Base-by-base conservation (phyloP, 2,888 invertebrate species). In the Lithophane semibrunnea region DNA sequence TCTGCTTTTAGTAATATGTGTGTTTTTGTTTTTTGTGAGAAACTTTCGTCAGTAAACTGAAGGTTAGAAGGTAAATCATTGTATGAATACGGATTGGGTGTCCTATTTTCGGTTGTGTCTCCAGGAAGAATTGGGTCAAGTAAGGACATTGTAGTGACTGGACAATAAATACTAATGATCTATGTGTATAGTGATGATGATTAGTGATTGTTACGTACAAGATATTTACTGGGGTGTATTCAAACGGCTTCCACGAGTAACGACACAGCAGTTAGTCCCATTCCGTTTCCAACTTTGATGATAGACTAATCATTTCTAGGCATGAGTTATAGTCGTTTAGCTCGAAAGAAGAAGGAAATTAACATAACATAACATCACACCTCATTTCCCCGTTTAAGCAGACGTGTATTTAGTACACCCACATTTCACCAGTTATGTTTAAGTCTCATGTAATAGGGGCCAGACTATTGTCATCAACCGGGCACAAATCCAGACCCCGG, bases 1-100 rank as follows among this genome's bases (percentile, higher is more conserved):
- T 84, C 77, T 80, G 71, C 77, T 76, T 80, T 88, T 76, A 77
- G 85, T 86, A 86, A 83, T 85, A 82, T 86, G 80, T 83, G 80
- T 88, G 80, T 85, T 87, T 85, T 88, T 87, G 83, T 88, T 88
- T 88, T 84, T 88, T 82, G 69, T 69, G 13, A 65, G 74, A 72
- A 83, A 75, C 86, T 82, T 79, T 82, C 77, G 70, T 85, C 82
- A 82, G 86, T 80, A 69, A 21, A 77, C n/a, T 75, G 85, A 88
- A 87, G 87, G 87, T 74, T 73, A 69, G 75, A 82, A 82, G 83
- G 84, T 84, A 86, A 86, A 84, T 84, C 84, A 83, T 79, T 86
- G 61, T 58, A n/a, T 66, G 70, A 37, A 72, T 68, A 74, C 74
- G 60, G 61, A 74, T 77, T 56, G 65, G 29, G 44, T 76, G 83